Percentiles rank a stretch among this genome's conserved stretches.
Evolutionary conservation across 2,888 invertebrate species (phyloP).

Genomic region (Aphodius granarius): DNA sequence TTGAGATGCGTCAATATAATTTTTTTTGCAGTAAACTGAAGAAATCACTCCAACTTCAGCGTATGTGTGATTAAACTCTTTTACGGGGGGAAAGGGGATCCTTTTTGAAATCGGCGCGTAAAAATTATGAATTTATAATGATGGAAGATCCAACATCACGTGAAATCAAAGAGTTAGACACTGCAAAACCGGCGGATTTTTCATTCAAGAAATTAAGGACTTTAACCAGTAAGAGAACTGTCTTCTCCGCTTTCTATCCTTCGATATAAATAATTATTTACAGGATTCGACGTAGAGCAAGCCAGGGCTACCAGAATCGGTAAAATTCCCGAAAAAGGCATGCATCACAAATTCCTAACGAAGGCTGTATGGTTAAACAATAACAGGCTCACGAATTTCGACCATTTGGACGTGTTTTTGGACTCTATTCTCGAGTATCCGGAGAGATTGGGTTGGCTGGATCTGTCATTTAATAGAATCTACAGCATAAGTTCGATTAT

Average conservation of each 20-base stretch:
- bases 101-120: background rate
- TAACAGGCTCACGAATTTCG: constrained; percentile 51
- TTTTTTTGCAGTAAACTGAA: background rate
- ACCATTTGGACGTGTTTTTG: constrained; percentile 49
- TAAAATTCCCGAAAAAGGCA: constrained; percentile 50
- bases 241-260: no score
- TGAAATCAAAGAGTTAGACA: constrained; percentile 16
- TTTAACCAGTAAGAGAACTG: constrained; percentile 43
- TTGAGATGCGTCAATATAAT: no score
- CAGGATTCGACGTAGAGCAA: constrained; percentile 45
- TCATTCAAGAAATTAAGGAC: constrained; percentile 49
- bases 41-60: background rate
- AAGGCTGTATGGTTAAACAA: constrained; percentile 58
- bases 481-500: constrained; percentile 45
- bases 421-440: constrained; percentile 52
- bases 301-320: constrained; percentile 52
- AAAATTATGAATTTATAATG: background rate
- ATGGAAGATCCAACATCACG: background rate
- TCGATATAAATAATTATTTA: constrained; percentile 14
- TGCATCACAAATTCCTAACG: constrained; percentile 52
- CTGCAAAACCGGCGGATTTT: constrained; percentile 49
- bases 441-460: constrained; percentile 55
- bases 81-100: background rate
- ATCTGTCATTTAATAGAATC: constrained; percentile 57
- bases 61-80: background rate